These are phyloP conservation scores for Ericerus pela DNA, from an alignment of 1,140 invertebrate species.

Conservation along the genomic window DNA sequence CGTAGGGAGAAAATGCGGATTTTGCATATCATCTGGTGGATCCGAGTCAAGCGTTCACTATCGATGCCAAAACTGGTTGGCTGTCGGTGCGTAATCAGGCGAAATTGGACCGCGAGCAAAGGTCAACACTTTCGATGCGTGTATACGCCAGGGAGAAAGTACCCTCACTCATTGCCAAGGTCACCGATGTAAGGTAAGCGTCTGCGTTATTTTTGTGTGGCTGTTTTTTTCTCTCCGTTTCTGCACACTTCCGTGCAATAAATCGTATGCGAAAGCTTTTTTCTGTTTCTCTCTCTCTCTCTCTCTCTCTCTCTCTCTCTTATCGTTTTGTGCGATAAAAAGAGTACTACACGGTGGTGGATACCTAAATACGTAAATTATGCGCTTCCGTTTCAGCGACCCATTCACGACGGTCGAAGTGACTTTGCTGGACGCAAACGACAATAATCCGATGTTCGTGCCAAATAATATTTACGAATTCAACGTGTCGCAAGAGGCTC, in stretches of 20 bases:
- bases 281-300: not conserved
- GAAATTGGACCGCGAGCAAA: slow-evolving; percentile 59
- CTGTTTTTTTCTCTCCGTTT: too few relatives aligned
- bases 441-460: slow-evolving; percentile 70
- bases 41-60: slow-evolving; percentile 54
- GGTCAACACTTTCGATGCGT: slow-evolving; percentile 48
- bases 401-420: slow-evolving; percentile 61
- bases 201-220: not conserved
- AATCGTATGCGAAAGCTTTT: too few relatives aligned
- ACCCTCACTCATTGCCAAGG: slow-evolving; percentile 35
- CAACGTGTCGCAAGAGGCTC: slow-evolving; percentile 46
- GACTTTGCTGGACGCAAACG: slow-evolving; percentile 67
- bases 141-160: slow-evolving; percentile 60
- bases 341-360: slow-evolving; percentile 25
- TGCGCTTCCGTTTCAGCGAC: slow-evolving; percentile 32
- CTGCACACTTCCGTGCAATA: too few relatives aligned
- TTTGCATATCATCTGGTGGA: slow-evolving; percentile 66
- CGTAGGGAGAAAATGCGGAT: slow-evolving; percentile 65
- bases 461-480: slow-evolving; percentile 69
- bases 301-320: not conserved
- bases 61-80: slow-evolving; percentile 66
- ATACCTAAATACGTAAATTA: too few relatives aligned
- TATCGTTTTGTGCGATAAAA: not conserved
- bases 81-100: slow-evolving; percentile 65
- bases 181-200: not conserved